A percentile compares a stretch with the other conserved stretches of the same genome.
phyloP scores from a whole-genome alignment of 2,797 vertebrate genomes.

The Mionectes olivaceus region DNA sequence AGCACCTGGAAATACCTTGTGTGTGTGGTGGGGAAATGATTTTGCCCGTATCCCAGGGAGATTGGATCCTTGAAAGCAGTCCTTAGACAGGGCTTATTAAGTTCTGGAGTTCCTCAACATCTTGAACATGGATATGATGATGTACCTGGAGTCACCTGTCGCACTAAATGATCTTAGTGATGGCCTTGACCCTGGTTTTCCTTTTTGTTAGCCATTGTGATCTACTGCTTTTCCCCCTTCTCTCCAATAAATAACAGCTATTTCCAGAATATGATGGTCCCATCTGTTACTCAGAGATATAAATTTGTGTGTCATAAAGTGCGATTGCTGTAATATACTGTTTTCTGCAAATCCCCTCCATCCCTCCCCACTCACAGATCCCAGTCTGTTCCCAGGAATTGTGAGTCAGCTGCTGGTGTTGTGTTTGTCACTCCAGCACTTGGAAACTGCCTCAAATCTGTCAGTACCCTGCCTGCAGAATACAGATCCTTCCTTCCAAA shows the following conservation, averaged over 20 bases:
- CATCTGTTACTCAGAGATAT: neutral
- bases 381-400: neutral
- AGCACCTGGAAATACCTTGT: neutral
- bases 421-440: neutral
- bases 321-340: neutral
- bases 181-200: neutral
- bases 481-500: neutral
- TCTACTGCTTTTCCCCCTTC: neutral
- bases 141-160: neutral
- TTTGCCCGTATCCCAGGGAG: neutral
- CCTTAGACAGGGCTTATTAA: neutral
- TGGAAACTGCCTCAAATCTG: neutral
- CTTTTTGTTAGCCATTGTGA: neutral
- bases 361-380: neutral
- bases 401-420: neutral
- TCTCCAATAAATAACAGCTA: neutral
- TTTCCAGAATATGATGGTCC: neutral
- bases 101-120: neutral
- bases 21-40: neutral
- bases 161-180: neutral
- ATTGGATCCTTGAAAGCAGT: neutral
- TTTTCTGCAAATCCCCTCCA: neutral
- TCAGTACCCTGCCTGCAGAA: neutral
- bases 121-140: too few relatives aligned
- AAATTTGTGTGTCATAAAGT: neutral